phyloP scores from a whole-genome alignment of 2,888 invertebrate species.

The Sesia apiformis region DNA sequence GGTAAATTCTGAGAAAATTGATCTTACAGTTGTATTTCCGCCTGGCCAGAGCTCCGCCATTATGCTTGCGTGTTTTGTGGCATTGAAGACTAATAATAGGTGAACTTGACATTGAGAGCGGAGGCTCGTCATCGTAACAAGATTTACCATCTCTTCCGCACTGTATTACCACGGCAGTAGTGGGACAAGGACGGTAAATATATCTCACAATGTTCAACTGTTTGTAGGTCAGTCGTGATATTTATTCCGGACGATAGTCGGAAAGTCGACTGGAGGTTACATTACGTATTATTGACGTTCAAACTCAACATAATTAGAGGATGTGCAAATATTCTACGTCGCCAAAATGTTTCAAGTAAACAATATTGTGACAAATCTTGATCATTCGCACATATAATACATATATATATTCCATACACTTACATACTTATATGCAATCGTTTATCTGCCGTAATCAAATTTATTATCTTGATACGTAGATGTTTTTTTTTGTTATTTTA shows the following conservation, averaged over 20 bases:
- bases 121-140: constrained; percentile 70
- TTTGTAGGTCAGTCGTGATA: constrained; percentile 72
- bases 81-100: constrained; percentile 73
- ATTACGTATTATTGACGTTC: constrained; percentile 54
- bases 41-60: constrained; percentile 39
- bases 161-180: constrained; percentile 24
- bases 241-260: constrained; percentile 71
- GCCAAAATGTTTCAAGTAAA: too few species aligned
- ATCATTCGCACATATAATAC: too few species aligned
- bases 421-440: too few species aligned
- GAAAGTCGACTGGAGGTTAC: constrained; percentile 74
- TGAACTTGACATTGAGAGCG: constrained; percentile 74
- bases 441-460: too few species aligned
- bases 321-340: background rate
- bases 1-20: constrained; percentile 5
- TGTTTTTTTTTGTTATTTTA: too few species aligned
- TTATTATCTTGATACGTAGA: too few species aligned
- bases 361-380: too few species aligned
- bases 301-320: constrained; percentile 25
- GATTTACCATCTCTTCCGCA: constrained; percentile 52
- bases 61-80: constrained; percentile 63
- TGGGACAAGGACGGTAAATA: constrained; percentile 44
- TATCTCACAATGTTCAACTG: constrained; percentile 57
- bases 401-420: too few species aligned
- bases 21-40: constrained; percentile 22